Percentiles rank a stretch among this genome's conserved stretches.
Evolutionary conservation across 2,797 vertebrate species (phyloP).

Genomic region (Tamandua tetradactyla): DNA sequence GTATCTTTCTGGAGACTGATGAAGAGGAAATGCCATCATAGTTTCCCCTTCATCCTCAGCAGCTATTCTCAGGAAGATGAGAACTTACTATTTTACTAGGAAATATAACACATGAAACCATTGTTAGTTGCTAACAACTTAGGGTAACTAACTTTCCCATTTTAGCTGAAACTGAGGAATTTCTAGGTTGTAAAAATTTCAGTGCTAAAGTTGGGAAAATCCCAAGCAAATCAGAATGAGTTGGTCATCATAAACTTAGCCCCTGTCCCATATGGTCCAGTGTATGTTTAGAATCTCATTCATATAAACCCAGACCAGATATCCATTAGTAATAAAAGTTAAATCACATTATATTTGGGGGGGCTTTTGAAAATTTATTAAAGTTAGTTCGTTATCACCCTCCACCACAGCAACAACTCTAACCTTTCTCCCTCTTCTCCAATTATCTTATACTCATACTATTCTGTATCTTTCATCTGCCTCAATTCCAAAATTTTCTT

Average conservation of each 20-base stretch:
- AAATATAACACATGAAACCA: not conserved
- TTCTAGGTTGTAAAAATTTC: not conserved
- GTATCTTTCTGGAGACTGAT: not conserved
- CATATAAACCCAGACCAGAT: not conserved
- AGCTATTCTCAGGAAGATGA: not conserved
- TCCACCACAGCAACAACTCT: not conserved
- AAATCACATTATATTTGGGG: not conserved
- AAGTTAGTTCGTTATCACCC: not conserved
- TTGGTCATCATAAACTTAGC: not conserved
- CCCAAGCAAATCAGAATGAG: not conserved
- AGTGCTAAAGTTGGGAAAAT: not conserved
- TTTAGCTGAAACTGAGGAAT: not conserved
- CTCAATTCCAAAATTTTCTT: not conserved
- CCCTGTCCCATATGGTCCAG: not conserved
- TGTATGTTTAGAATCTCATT: not conserved
- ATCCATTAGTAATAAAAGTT: not conserved
- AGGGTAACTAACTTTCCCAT: not conserved
- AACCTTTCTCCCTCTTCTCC: not conserved
- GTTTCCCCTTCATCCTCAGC: not conserved
- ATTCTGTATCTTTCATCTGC: not conserved
- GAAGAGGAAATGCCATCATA: not conserved
- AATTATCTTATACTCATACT: not conserved
- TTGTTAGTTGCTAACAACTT: not conserved
- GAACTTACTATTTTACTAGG: not conserved
- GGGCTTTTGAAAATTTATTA: conserved; percentile 8